phyloP scores from a whole-genome alignment of 2,888 invertebrate species.

The Macrosoma leucophasiata region DNA sequence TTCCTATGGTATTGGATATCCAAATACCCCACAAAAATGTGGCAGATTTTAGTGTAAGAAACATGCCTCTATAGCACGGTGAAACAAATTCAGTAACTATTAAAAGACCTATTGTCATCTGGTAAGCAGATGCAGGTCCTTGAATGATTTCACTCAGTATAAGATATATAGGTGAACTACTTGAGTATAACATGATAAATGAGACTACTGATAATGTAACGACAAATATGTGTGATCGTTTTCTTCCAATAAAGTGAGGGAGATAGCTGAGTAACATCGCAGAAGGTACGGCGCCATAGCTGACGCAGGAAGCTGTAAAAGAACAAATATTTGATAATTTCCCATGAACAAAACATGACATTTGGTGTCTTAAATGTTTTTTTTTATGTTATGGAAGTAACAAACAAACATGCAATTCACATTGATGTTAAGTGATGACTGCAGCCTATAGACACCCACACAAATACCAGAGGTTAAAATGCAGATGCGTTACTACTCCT shows the following conservation, averaged over 20 bases:
- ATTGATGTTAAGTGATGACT: no score
- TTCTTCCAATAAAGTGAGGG: conserved; percentile 2
- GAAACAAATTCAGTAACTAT: conserved; percentile 25
- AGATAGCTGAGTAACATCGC: not conserved
- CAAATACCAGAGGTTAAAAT: no score
- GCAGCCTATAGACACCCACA: no score
- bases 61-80: conserved; percentile 22
- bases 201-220: not conserved
- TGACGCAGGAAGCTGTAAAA: conserved; percentile 2
- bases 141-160: conserved; percentile 22
- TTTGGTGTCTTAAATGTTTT: no score
- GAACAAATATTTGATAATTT: no score
- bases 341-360: no score
- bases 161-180: conserved; percentile 17
- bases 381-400: no score
- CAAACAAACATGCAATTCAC: no score
- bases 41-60: conserved; percentile 23
- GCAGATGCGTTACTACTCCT: no score
- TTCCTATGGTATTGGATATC: conserved; percentile 23
- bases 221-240: not conserved
- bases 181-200: conserved; percentile 19
- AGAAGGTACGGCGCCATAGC: conserved; percentile 1
- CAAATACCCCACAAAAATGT: conserved; percentile 24
- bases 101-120: conserved; percentile 16
- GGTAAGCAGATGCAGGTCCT: conserved; percentile 14